Conservation (phyloP, 2,113 vertebrate species). For the Meles meles region DNA sequence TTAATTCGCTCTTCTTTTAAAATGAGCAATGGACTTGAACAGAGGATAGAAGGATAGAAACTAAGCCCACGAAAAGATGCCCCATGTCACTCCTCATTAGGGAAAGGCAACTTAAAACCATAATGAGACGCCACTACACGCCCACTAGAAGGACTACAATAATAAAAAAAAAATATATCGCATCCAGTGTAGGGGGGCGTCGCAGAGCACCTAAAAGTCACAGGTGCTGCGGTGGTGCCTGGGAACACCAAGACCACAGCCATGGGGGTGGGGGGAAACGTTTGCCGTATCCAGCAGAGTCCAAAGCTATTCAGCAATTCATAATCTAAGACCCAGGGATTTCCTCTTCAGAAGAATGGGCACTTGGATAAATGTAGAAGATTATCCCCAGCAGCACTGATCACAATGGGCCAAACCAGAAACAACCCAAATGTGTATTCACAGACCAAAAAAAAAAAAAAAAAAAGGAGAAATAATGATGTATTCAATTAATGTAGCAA, state of each 20-base stretch:
- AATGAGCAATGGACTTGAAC: neutral
- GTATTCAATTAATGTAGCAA: neutral
- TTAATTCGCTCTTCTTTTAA: neutral
- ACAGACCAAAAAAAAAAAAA: neutral
- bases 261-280: neutral
- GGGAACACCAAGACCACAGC: neutral
- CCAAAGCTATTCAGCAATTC: neutral
- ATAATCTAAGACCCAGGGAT: neutral
- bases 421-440: neutral
- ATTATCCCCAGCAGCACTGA: neutral
- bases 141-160: neutral
- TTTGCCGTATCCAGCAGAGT: neutral
- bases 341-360: neutral
- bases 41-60: neutral
- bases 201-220: neutral
- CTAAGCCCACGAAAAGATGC: neutral
- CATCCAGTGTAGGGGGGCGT: neutral
- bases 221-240: accelerated
- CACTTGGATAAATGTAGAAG: neutral
- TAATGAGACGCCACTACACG: accelerated
- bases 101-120: neutral
- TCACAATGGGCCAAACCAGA: neutral
- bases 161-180: neutral
- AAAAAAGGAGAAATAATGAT: neutral
- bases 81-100: neutral